Percentiles rank a stretch among this genome's conserved stretches.
phyloP scores from a whole-genome alignment of 1,140 invertebrate species.

The Diabrotica virgifera region DNA sequence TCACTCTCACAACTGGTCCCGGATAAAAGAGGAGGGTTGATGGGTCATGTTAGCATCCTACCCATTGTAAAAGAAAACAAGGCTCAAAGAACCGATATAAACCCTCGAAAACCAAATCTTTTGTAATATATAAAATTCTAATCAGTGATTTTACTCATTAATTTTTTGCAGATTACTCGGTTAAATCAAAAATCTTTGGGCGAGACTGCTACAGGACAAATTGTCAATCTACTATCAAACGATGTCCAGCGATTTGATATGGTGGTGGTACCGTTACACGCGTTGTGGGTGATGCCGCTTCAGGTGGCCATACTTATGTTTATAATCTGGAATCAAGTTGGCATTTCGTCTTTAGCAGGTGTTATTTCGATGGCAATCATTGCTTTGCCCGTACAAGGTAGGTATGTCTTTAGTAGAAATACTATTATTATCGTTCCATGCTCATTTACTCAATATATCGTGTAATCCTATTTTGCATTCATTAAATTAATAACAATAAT shows the following conservation, averaged over 20 bases:
- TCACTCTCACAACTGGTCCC: no score
- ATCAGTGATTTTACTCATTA: no score
- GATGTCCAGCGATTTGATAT: conserved; percentile 68
- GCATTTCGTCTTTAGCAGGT: conserved; percentile 67
- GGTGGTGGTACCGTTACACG: conserved; percentile 60
- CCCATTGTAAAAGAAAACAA: no score
- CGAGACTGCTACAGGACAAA: conserved; percentile 72
- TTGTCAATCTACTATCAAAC: conserved; percentile 83
- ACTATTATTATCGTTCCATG: no score
- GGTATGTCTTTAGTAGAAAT: conserved; percentile 37
- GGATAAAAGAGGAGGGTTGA: no score
- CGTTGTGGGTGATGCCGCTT: conserved; percentile 67
- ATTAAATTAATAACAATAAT: no score
- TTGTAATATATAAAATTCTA: no score
- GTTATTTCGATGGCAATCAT: conserved; percentile 58
- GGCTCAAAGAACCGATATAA: no score
- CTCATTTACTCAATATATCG: no score
- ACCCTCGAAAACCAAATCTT: no score
- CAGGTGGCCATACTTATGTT: conserved; percentile 57
- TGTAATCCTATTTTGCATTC: no score
- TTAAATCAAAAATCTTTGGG: conserved; percentile 65
- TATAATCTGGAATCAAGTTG: conserved; percentile 69
- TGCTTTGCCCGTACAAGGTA: conserved; percentile 67
- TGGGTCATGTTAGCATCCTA: no score
- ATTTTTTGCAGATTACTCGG: conserved; percentile 53